Percentiles rank a stretch among this genome's conserved stretches.
phyloP scores from a whole-genome alignment of 2,797 vertebrate genomes.

The Malurus splendens region DNA sequence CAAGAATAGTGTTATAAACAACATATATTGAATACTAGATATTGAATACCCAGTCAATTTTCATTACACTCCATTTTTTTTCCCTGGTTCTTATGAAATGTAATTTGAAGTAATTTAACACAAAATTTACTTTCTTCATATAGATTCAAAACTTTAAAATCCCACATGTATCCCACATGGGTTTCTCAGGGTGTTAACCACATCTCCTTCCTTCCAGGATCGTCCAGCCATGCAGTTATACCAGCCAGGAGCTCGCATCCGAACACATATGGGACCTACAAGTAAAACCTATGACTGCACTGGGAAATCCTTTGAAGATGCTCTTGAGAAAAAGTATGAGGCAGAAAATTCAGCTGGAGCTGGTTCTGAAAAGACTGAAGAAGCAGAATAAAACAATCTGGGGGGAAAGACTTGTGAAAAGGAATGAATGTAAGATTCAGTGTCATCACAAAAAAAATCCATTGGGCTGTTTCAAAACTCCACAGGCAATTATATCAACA shows the following conservation, averaged over 20 bases:
- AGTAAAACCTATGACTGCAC: constrained; percentile 80
- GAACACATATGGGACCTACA: constrained; percentile 77
- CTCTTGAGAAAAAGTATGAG: constrained; percentile 76
- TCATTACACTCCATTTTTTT: not conserved
- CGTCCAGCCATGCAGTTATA: constrained; percentile 92
- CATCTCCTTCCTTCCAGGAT: constrained; percentile 73
- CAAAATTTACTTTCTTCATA: not conserved
- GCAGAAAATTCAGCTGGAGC: constrained; percentile 67
- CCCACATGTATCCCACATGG: not conserved
- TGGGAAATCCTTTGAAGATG: constrained; percentile 72
- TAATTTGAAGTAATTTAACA: not conserved
- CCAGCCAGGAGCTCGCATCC: constrained; percentile 85
- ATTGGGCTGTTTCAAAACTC: not conserved
- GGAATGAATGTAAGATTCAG: not conserved
- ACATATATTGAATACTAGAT: not conserved
- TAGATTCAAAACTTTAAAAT: not conserved
- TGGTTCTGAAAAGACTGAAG: constrained; percentile 79
- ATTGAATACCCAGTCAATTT: not conserved
- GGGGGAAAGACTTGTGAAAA: not conserved
- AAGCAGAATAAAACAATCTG: constrained; percentile 55
- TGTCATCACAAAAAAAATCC: not conserved
- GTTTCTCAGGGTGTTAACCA: not conserved
- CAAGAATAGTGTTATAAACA: constrained; percentile 17
- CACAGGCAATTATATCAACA: not conserved
- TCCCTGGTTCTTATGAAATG: not conserved